Evolutionary conservation across 1,140 invertebrate species (phyloP).

Genomic region (Brachystomella parvula): DNA sequence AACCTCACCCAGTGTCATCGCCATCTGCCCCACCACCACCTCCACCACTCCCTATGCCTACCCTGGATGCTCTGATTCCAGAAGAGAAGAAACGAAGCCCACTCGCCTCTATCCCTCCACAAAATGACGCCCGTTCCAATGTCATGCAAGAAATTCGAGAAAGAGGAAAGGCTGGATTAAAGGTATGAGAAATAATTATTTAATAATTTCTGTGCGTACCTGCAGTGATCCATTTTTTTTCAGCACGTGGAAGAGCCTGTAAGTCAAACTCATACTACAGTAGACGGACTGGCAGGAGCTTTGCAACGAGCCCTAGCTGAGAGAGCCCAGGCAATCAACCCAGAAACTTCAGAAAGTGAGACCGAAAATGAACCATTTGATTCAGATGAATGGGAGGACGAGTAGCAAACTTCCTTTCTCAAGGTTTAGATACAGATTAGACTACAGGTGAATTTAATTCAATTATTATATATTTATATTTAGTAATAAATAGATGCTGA

Average conservation of each 20-base stretch:
- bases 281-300: constrained; percentile 61
- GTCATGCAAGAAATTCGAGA: neutral
- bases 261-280: neutral
- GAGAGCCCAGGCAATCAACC: constrained; percentile 58
- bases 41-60: neutral
- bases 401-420: no score
- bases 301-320: constrained; percentile 66
- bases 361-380: constrained; percentile 54
- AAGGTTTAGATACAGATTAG: no score
- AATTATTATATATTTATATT: no score
- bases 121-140: neutral
- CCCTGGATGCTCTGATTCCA: neutral
- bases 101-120: neutral
- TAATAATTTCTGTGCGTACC: neutral
- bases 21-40: neutral
- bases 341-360: constrained; percentile 48
- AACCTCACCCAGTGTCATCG: no score
- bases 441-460: no score
- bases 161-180: neutral
- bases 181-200: neutral
- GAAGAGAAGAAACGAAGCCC: neutral
- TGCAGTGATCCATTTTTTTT: neutral
- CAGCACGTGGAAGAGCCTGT: neutral
- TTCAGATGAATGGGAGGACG: constrained; percentile 57
- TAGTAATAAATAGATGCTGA: no score